Evolutionary conservation across 1,140 invertebrate genomes (phyloP).

Genomic region (Brachionus calyciflorus): DNA sequence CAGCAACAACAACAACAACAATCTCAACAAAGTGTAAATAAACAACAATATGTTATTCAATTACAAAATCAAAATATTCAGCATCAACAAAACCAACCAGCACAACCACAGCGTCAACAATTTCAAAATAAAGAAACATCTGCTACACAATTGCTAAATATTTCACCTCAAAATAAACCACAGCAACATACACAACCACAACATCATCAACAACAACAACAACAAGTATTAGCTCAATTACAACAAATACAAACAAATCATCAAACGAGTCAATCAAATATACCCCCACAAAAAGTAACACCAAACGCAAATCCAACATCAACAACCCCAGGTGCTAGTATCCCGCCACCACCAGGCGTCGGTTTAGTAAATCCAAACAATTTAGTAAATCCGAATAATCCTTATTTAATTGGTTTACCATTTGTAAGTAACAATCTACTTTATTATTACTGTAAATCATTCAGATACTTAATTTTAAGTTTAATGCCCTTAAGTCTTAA

Average conservation of each 20-base stretch:
- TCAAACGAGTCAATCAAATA: neutral
- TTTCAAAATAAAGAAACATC: conserved; percentile 27
- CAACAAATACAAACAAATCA: conserved; percentile 13
- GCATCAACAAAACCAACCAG: neutral
- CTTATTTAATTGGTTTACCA: conserved; percentile 27
- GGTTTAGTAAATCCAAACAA: conserved; percentile 31
- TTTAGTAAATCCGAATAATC: conserved; percentile 39
- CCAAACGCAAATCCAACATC: neutral
- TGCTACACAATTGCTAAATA: neutral
- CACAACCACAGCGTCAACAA: neutral
- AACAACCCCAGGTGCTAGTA: neutral
- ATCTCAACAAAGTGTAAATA: neutral
- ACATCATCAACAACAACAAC: neutral
- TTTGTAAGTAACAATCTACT: neutral
- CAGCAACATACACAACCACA: neutral
- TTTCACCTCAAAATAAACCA: conserved; percentile 8
- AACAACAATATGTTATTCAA: neutral
- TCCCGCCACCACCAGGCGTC: conserved; percentile 29
- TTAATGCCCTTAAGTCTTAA: no score
- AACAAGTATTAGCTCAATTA: conserved; percentile 7
- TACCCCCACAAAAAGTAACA: neutral
- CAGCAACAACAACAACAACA: neutral
- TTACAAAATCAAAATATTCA: neutral
- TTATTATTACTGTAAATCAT: no score
- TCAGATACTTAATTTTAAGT: no score